phyloP scores from a whole-genome alignment of 2,797 vertebrate species.

The Danio aesculapii region DNA sequence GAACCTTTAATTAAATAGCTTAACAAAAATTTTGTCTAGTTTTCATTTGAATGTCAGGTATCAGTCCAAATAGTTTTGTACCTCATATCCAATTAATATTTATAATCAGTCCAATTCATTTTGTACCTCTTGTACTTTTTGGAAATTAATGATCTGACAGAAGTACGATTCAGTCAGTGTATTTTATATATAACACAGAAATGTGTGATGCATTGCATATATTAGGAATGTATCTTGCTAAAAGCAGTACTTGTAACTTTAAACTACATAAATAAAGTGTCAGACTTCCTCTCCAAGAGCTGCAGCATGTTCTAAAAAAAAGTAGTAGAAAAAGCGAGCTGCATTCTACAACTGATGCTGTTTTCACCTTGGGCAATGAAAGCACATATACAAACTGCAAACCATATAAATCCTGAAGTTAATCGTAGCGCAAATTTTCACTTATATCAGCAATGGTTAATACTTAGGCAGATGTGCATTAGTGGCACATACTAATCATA shows the following conservation, averaged over 20 bases:
- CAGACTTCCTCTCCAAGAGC: background rate
- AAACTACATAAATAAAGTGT: background rate
- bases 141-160: background rate
- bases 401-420: background rate
- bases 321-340: background rate
- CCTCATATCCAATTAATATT: background rate
- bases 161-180: background rate
- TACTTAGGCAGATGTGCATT: background rate
- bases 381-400: background rate
- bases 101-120: background rate
- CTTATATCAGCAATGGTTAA: background rate
- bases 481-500: background rate
- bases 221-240: background rate
- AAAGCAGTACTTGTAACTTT: background rate
- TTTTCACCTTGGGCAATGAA: slow-evolving; percentile 11
- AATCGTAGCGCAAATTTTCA: background rate
- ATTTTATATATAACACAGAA: background rate
- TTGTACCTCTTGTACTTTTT: background rate
- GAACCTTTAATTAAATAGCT: background rate
- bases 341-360: background rate
- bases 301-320: background rate
- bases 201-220: slow-evolving; percentile 2
- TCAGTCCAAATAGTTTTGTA: background rate
- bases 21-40: background rate
- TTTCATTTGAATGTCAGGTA: slow-evolving; percentile 5